Base-by-base conservation (phyloP, 2,888 invertebrate genomes). In the Craniophora ligustri region DNA sequence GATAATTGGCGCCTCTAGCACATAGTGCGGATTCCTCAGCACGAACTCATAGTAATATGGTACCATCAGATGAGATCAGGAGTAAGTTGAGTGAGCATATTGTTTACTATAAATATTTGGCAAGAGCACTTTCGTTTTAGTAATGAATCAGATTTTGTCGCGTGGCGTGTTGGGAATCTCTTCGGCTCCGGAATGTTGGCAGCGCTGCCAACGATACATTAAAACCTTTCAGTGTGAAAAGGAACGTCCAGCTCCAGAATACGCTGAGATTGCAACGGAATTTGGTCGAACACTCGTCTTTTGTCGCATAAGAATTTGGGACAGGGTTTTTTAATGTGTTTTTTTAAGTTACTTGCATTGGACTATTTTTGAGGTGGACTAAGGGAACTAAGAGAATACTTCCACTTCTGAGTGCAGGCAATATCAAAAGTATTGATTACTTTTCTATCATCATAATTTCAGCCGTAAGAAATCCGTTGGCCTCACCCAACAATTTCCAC, bases 41-140 rank as follows among this genome's bases (percentile, higher is more conserved):
- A 41, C 39, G 30, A 40, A 62, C 36, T 71, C 74, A 74, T 49
- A 35, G 28, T 41, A 23, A 47, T 55, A 28, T 42, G 11, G 45
- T 38, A 14, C 23, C 35, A 41, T 54, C 34, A 32, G 42, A 54
- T 57, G 53, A 42, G 44, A 67, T 38, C 34, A 35, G 55, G 41
- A 67, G 51, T 38, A 35, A 67, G 75, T 60, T 49, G 61, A 56
- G 32, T 39, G 56, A 53, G 56, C 11, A 58, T 60, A 61, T 60
- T 74, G 72, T 72, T 74, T 72, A 75, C 61, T 58, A 75, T 26
- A 70, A 81, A 78, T 75, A 78, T 79, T 78, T 79, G 77, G 79
- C 64, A 58, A 57, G 38, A 61, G 35, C 51, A 62, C 70, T 77
- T 76, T 74, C 72, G 71, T 78, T 67, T 79, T 64, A 67, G 54